Evolutionary conservation across 2,797 vertebrate species (phyloP).

Genomic region (Philypnodon macrostomus): DNA sequence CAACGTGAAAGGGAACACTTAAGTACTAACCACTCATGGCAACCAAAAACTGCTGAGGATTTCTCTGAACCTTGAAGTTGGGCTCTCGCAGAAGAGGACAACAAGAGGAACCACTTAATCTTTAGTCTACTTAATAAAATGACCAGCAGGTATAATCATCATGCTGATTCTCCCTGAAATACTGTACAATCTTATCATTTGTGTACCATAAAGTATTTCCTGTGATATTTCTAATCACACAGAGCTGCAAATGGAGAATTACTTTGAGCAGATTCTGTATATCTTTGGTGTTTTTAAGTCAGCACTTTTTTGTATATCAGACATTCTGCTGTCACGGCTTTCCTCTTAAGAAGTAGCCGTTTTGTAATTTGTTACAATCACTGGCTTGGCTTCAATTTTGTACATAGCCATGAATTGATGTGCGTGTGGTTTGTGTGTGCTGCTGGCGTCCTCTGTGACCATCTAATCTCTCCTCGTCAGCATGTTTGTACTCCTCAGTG

Average conservation of each 20-base stretch:
- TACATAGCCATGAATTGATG: conserved; percentile 17
- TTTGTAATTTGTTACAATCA: conserved; percentile 37
- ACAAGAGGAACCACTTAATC: too few species aligned
- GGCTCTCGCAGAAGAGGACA: too few species aligned
- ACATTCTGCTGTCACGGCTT: conserved; percentile 21
- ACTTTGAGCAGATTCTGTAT: conserved; percentile 25
- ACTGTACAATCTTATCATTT: background rate
- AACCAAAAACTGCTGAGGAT: too few species aligned
- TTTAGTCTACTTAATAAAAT: too few species aligned
- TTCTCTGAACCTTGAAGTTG: too few species aligned
- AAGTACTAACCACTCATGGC: too few species aligned
- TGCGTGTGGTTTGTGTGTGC: conserved; percentile 16
- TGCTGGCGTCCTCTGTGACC: conserved; percentile 50
- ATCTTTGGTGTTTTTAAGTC: conserved; percentile 21
- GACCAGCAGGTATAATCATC: too few species aligned
- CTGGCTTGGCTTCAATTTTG: conserved; percentile 34
- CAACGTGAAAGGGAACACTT: too few species aligned
- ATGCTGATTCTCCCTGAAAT: too few species aligned
- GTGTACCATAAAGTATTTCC: background rate
- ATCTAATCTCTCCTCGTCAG: conserved; percentile 68
- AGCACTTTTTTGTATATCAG: conserved; percentile 14
- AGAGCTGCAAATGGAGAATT: conserved; percentile 11
- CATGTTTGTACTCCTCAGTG: conserved; percentile 60
- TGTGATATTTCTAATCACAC: background rate
- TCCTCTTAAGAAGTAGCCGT: conserved; percentile 18